A percentile compares a stretch with the other conserved stretches of the same genome.
Conservation (phyloP, 2,113 vertebrate genomes). For the Ovibos moschatus region DNA sequence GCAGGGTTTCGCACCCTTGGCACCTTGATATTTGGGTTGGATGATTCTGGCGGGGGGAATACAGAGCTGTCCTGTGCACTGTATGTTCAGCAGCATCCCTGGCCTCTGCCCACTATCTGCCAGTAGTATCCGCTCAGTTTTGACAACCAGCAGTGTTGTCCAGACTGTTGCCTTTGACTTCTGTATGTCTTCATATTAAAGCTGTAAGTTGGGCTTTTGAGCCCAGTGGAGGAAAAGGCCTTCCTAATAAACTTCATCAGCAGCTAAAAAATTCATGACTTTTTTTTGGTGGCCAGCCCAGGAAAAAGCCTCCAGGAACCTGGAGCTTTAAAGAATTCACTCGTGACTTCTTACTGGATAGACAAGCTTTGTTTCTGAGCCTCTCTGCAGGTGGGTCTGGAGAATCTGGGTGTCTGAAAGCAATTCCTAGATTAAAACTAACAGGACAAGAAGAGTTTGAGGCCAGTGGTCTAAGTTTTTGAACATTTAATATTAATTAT, state of each 20-base stretch:
- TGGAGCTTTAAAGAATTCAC: background rate
- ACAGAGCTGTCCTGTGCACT: background rate
- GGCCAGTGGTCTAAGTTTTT: background rate
- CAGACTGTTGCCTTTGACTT: too few species aligned
- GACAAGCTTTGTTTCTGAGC: background rate
- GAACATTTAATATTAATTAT: conserved; percentile 24
- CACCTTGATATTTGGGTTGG: background rate
- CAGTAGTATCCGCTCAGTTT: background rate
- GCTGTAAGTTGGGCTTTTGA: conserved; percentile 24
- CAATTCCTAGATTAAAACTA: background rate
- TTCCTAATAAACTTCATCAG: background rate
- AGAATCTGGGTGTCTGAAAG: background rate
- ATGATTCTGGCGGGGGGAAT: background rate
- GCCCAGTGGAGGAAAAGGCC: background rate
- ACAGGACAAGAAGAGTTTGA: background rate
- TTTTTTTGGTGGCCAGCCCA: background rate
- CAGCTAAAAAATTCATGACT: conserved; percentile 38
- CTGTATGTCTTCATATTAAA: background rate
- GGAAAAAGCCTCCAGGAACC: background rate
- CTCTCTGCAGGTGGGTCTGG: background rate
- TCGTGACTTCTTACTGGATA: background rate
- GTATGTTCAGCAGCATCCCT: background rate
- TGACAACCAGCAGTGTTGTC: background rate
- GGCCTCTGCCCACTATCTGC: background rate
- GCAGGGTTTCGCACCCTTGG: background rate